Evolutionary conservation across 2,888 invertebrate genomes (phyloP), one percentile per base, ranked within the genome.

Genomic region (Leucophenga maculata): DNA sequence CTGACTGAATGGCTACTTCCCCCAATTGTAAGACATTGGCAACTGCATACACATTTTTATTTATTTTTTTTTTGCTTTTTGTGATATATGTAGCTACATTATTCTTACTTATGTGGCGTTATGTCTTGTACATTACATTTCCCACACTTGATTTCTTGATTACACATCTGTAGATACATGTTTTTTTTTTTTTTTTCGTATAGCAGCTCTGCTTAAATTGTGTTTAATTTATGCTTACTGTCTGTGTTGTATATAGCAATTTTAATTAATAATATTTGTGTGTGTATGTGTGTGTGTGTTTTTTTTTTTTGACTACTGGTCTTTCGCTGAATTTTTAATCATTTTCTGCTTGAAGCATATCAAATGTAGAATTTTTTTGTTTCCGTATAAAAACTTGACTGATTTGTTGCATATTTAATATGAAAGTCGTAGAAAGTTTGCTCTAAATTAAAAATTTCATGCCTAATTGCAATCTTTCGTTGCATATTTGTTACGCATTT

Each of bases 31-130:
- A 26, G 26, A 26, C 26, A 26, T n/a, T 3, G 26, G 3, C 26
- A 26, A 11, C 39, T 39, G 39, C 3, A 8, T 39, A 8, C n/a
- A 8, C 18, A 50, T 50, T 50, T 50, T 50, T 18, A 1, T 6
- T 50, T 14, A 4, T 46, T 46, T 50, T 50, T 14, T 50, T 48
- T 4, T 48, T 48, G 13, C 13, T n/a, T 4, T 50, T 50, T 50
- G 6, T 50, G 50, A 50, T 50, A 50, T 11, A 50, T 50, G 50
- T 50, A 16, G 14, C 6, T 50, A 50, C n/a, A 39, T 39, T 50
- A 16, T 50, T 50, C 18, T 50, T 50, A 16, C n/a, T 50, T 50
- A 50, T 50, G 50, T 50, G 50, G 16, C 50, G 50, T 50, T 50
- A 50, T 50, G 50, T 18, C 50, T 50, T 50, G 8, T 8, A 18